phyloP scores from a whole-genome alignment of 2,113 vertebrate genomes.

The Aegithalos caudatus region DNA sequence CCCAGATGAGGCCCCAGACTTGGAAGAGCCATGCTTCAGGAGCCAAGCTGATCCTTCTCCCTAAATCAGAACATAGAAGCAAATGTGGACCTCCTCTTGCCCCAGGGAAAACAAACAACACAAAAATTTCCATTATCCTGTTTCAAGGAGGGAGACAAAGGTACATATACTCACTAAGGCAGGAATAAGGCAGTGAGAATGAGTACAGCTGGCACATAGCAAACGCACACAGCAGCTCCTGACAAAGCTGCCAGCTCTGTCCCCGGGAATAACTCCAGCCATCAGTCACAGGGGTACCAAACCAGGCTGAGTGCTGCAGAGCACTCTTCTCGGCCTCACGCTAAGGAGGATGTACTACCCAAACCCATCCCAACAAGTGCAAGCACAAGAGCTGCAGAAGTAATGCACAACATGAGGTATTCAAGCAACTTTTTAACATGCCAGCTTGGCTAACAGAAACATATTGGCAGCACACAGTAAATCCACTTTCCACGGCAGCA shows the following conservation, averaged over 20 bases:
- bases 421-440: not conserved
- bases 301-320: rapidly evolving
- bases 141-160: not conserved
- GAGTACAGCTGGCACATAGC: not conserved
- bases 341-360: not conserved
- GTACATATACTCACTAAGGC: not conserved
- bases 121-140: not conserved
- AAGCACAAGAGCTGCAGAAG: not conserved
- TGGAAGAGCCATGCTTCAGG: not conserved
- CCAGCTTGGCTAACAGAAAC: not conserved
- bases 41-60: not conserved
- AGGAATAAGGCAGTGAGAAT: not conserved
- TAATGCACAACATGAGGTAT: rapidly evolving
- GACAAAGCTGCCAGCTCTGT: not conserved
- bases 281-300: not conserved
- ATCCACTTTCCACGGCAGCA: not conserved
- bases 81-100: not conserved
- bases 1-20: not conserved
- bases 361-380: not conserved
- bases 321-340: not conserved
- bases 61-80: not conserved
- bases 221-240: not conserved
- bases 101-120: not conserved
- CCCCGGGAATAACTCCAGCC: not conserved
- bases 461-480: not conserved